Evolutionary conservation across 2,888 invertebrate species (phyloP).

Genomic region (Orthosia incerta): DNA sequence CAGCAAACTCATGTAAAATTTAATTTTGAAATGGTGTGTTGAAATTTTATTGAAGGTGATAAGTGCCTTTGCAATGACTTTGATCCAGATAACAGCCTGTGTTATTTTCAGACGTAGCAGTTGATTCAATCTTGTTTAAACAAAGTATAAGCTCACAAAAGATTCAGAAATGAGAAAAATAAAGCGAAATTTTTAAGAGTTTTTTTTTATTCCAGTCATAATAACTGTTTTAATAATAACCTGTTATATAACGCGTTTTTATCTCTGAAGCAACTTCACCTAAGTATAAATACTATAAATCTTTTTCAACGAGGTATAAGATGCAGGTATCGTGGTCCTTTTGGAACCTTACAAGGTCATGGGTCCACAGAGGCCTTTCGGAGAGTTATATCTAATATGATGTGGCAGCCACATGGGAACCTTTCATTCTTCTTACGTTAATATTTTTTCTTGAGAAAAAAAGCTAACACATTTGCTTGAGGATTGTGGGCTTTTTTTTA

Average conservation of each 20-base stretch:
- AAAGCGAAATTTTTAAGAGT: no score
- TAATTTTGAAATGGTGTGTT: background rate
- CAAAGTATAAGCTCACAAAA: background rate
- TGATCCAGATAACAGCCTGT: background rate
- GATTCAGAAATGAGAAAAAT: background rate
- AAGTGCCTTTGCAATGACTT: no score
- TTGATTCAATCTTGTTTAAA: background rate
- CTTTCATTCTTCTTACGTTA: background rate
- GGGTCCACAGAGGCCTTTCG: background rate
- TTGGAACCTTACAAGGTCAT: background rate
- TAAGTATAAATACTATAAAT: background rate
- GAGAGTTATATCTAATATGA: slow-evolving; percentile 3
- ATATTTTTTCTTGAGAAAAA: background rate
- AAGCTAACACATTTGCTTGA: background rate
- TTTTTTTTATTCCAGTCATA: no score
- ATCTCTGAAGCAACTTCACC: background rate
- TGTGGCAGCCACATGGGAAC: slow-evolving; percentile 4
- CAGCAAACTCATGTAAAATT: background rate
- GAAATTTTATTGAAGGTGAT: background rate
- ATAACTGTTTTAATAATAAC: no score
- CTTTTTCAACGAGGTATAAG: background rate
- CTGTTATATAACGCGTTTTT: background rate
- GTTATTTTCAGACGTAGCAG: no score
- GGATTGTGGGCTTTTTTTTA: background rate
- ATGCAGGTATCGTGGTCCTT: background rate